Conservation (phyloP, 2,797 vertebrate genomes). For the Hoplostethus atlanticus region DNA sequence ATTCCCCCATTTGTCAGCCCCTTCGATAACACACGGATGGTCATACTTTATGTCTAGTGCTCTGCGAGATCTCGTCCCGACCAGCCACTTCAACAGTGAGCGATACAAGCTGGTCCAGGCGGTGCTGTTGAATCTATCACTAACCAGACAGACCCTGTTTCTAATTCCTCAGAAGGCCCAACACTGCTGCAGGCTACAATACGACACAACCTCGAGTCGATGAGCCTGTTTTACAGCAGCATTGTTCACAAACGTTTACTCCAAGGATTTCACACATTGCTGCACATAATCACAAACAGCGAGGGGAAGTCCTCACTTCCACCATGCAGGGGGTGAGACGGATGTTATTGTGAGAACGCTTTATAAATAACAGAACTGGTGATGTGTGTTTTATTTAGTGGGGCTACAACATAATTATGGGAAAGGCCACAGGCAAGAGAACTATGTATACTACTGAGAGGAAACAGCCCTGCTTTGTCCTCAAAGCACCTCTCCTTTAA, state of each 20-base stretch:
- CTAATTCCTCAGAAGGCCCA: conserved; percentile 45
- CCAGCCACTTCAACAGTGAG: conserved; percentile 71
- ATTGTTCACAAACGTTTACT: conserved; percentile 22
- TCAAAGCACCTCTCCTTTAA: conserved; percentile 24
- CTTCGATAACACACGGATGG: conserved; percentile 54
- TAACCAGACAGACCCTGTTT: conserved; percentile 28
- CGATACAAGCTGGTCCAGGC: conserved; percentile 58
- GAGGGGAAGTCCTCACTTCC: conserved; percentile 27
- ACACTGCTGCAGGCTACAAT: conserved; percentile 43
- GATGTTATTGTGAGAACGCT: conserved; percentile 40
- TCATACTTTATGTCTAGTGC: conserved; percentile 45
- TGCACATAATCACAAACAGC: conserved; percentile 28
- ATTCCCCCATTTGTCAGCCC: conserved; percentile 57
- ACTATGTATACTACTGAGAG: conserved; percentile 8
- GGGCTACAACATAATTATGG: conserved; percentile 32
- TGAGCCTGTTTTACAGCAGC: conserved; percentile 22
- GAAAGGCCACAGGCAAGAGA: conserved; percentile 12
- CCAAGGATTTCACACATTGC: conserved; percentile 39
- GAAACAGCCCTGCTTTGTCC: conserved; percentile 34
- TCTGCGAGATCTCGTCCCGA: conserved; percentile 53
- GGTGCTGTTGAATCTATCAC: conserved; percentile 37
- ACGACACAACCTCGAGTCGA: conserved; percentile 43
- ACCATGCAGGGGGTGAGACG: conserved; percentile 6
- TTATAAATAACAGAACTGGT: conserved; percentile 30
- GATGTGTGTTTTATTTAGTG: conserved; percentile 30